Base-by-base conservation (phyloP, 2,888 invertebrate genomes). In the Heterodera filipjevi region DNA sequence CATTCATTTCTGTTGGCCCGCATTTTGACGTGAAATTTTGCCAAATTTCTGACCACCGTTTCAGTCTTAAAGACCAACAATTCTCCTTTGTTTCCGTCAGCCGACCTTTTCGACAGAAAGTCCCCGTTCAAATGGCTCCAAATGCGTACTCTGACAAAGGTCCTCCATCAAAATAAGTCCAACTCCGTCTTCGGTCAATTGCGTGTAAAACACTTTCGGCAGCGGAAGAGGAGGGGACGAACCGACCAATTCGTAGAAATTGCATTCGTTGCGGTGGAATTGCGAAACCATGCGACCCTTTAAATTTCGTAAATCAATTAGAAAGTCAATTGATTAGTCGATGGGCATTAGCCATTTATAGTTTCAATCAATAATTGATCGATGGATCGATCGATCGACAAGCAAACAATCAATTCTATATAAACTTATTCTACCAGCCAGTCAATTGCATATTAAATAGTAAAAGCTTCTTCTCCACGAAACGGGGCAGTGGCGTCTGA, bases 121-220 rank as follows among this genome's bases (percentile, higher is more conserved):
- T 66, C 66, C 66, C 2, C 27, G 3, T 2, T 14, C 66, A 16
- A 66, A n/a, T 27, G 27, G 27, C 66, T 66, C 32, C 66, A 66
- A 32, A 66, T 66, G 66, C 12, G 66, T 32, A 27, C 66, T 66
- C 27, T 66, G 8, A 27, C 30, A 8, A 14, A 66, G 66, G 66
- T 66, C 66, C 66, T 66, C 66, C 66, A 66, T 66, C 66, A 66
- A 32, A 10, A 66, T 66, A 22, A 66, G 66, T 27, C 66, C 66
- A 5, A 49, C 19, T 12, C 27, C n/a, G 10, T 49, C 46, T 14
- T 16, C 22, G 8, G 32, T 8, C 27, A 8, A 6, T 32, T 66
- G 66, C 22, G 66, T 66, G 66, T 19, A 66, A 32, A 30, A 66
- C 2, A 66, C 66, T n/a, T 32, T 27, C 30, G 66, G 66, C 3